Evolutionary conservation across 2,888 invertebrate genomes (phyloP).

Genomic region (Sympetrum striolatum): DNA sequence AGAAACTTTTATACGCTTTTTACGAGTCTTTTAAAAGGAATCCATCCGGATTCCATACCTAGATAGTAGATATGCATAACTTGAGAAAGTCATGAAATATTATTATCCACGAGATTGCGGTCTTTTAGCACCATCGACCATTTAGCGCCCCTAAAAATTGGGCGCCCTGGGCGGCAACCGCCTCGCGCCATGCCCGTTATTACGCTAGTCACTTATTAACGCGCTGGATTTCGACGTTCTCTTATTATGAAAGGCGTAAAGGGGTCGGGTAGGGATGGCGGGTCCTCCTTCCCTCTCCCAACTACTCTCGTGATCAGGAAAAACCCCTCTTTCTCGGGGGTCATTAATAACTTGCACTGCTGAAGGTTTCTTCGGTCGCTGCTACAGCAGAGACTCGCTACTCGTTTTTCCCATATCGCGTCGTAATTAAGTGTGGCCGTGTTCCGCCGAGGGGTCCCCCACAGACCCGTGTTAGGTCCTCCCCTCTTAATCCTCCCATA

Average conservation of each 20-base stretch:
- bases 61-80: too few species aligned
- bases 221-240: constrained; percentile 16
- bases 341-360: constrained; percentile 32
- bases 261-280: not conserved
- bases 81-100: too few species aligned
- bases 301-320: constrained; percentile 2
- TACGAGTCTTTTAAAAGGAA: too few species aligned
- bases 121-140: too few species aligned
- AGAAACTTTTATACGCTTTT: too few species aligned
- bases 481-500: not conserved
- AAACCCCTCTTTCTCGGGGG: not conserved
- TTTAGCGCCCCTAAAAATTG: too few species aligned
- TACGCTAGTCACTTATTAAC: not conserved
- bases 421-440: constrained; percentile 26
- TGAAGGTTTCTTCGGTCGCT: constrained; percentile 15
- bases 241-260: not conserved
- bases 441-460: constrained; percentile 4
- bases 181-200: not conserved
- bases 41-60: too few species aligned
- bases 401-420: constrained; percentile 26
- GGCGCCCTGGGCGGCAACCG: too few species aligned
- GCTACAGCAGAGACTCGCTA: constrained; percentile 14
- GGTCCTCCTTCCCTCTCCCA: not conserved
- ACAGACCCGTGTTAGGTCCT: not conserved
- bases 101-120: too few species aligned